Percentiles rank a stretch among this genome's conserved stretches.
phyloP scores from a whole-genome alignment of 2,888 invertebrate genomes.

The Amblyjoppa fuscipennis region DNA sequence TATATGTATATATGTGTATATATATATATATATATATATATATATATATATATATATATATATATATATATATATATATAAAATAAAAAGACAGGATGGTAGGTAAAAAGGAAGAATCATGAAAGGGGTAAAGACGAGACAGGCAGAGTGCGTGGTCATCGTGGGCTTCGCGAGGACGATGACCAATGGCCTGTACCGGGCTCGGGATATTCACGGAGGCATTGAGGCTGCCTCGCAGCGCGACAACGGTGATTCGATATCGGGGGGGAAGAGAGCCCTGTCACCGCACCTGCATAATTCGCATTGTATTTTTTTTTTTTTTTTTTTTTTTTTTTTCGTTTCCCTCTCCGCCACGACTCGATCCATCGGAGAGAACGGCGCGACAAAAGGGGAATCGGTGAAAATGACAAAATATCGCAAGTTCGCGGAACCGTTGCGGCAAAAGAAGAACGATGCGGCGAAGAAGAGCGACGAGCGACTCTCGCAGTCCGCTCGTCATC shows the following conservation, averaged over 20 bases:
- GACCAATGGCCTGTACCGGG: conserved; percentile 32
- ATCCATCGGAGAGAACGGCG: not conserved
- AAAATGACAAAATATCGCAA: conserved; percentile 8
- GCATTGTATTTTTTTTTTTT: not conserved
- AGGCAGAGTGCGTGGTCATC: conserved; percentile 47
- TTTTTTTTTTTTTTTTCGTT: not conserved
- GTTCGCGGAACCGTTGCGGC: not conserved
- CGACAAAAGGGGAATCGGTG: not conserved
- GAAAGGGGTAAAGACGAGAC: conserved; percentile 25
- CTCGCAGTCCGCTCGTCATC: conserved; percentile 1
- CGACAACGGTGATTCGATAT: conserved; percentile 50
- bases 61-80: too few relatives aligned
- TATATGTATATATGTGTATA: too few relatives aligned
- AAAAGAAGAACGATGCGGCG: too few relatives aligned
- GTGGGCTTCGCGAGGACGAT: conserved; percentile 33
- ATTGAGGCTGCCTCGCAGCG: conserved; percentile 32
- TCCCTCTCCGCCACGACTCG: conserved; percentile 18
- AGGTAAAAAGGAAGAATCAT: conserved; percentile 19
- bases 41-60: too few relatives aligned
- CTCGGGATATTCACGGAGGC: conserved; percentile 22
- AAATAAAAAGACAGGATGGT: not conserved
- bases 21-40: too few relatives aligned
- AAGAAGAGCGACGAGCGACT: too few relatives aligned
- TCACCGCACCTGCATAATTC: conserved; percentile 18
- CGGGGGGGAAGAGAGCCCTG: conserved; percentile 22